Percentiles rank a stretch among this genome's conserved stretches.
phyloP scores from a whole-genome alignment of 2,888 invertebrate genomes.

The Aporophyla lueneburgensis region DNA sequence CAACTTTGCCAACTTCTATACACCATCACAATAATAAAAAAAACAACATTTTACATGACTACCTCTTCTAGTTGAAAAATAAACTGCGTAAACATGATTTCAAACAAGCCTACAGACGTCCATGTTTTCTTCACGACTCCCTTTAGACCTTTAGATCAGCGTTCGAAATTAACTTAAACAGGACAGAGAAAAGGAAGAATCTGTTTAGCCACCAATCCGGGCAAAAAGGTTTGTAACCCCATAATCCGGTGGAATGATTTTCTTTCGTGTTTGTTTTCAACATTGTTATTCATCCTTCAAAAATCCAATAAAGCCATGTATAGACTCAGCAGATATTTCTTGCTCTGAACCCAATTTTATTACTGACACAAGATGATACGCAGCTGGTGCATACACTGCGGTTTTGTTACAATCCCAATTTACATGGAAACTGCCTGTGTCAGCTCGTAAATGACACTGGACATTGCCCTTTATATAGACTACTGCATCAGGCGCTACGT shows the following conservation, averaged over 20 bases:
- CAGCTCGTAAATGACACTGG: slow-evolving; percentile 38
- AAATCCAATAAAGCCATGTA: slow-evolving; percentile 3
- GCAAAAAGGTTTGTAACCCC: not conserved
- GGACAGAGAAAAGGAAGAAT: not conserved
- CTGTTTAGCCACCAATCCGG: not conserved
- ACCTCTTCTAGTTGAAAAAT: not conserved
- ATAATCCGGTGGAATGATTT: not conserved
- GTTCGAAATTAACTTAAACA: not conserved
- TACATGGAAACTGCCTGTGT: slow-evolving; percentile 47
- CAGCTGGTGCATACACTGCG: slow-evolving; percentile 51
- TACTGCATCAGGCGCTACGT: not conserved
- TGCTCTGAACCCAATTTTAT: slow-evolving; percentile 26
- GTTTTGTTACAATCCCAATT: slow-evolving; percentile 55
- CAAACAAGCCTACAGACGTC: not conserved
- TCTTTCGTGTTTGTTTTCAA: not conserved
- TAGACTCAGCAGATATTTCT: slow-evolving; percentile 26
- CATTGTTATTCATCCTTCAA: not conserved
- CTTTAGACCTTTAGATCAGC: not conserved
- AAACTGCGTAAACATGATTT: not conserved
- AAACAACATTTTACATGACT: not conserved
- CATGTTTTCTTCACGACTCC: not conserved
- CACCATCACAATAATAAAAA: not conserved
- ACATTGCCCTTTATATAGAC: slow-evolving; percentile 28
- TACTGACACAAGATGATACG: slow-evolving; percentile 34
- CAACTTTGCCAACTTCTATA: too few relatives aligned